These are phyloP conservation scores for Streptopelia turtur DNA, from an alignment of 2,797 vertebrate genomes.

Conservation along the genomic window DNA sequence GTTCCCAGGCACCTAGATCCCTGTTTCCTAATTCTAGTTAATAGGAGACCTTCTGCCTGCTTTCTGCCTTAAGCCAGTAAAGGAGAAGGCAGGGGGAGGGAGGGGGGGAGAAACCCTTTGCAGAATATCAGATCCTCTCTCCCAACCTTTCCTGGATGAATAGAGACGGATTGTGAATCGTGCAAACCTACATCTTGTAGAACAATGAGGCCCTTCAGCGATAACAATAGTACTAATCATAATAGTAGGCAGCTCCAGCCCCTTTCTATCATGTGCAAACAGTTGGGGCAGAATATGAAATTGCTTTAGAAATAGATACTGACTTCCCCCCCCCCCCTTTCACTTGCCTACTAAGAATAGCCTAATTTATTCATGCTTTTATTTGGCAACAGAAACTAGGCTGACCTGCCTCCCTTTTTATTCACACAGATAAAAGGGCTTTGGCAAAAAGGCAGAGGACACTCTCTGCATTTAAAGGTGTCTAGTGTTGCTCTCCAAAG, in stretches of 20 bases:
- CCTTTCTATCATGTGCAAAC: slow-evolving; percentile 71
- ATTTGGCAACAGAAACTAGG: slow-evolving; percentile 63
- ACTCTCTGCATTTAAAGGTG: slow-evolving; percentile 68
- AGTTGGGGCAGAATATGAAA: slow-evolving; percentile 73
- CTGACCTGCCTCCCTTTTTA: slow-evolving; percentile 67
- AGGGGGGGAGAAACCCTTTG: slow-evolving; percentile 21
- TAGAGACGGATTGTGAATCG: slow-evolving; percentile 62
- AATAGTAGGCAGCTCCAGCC: slow-evolving; percentile 71
- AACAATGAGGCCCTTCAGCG: slow-evolving; percentile 63
- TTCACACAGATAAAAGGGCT: slow-evolving; percentile 63
- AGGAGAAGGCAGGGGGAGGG: slow-evolving; percentile 65
- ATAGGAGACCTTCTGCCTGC: slow-evolving; percentile 69
- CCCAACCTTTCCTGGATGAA: slow-evolving; percentile 69
- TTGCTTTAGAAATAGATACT: slow-evolving; percentile 72
- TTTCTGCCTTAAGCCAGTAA: slow-evolving; percentile 63
- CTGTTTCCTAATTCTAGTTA: slow-evolving; percentile 78
- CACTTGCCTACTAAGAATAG: slow-evolving; percentile 78
- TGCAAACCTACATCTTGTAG: slow-evolving; percentile 70
- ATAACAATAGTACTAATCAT: slow-evolving; percentile 68
- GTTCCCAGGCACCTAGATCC: slow-evolving; percentile 59
- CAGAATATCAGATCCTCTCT: slow-evolving; percentile 68
- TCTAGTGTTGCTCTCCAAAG: slow-evolving; percentile 65
- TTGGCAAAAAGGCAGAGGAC: slow-evolving; percentile 62
- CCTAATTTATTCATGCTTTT: slow-evolving; percentile 77
- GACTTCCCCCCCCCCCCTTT: slow-evolving; percentile 49